Evolutionary conservation across 2,797 vertebrate genomes (phyloP), one percentile per base, ranked within the genome.

Genomic region (Adrianichthys oophorus): DNA sequence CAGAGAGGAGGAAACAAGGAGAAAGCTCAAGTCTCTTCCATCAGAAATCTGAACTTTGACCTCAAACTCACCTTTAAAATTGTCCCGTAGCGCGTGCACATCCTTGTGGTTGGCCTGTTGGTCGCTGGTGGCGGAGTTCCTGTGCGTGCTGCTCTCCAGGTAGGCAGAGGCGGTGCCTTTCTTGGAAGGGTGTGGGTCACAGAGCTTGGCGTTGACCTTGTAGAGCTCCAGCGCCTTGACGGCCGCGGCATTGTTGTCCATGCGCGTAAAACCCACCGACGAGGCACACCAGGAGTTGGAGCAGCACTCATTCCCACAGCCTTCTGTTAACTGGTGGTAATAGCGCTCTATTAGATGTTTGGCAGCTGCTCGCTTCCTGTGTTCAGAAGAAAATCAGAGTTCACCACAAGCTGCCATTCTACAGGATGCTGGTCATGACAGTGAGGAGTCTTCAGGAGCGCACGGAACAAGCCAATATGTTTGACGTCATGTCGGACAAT

Each of bases 341-440:
- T 98, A 99, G 93, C 98, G 97, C 93, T 99, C 98, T 94, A 99
- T 99, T 91, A 99, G 94, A 95, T 99, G 98, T 91, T 99, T 99
- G 91, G 97, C 97, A 92, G 98, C 98, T 85, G 98, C 98, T 94
- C 97, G 97, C 98, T 99, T 99, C 98, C 97, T 99, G 92, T 76
- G 77, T 74, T 90, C 88, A 90, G 90, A 94, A 77, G 87, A 90
- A 32, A 37, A 26, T 26, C 6, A 37, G 32, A 37, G 32, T 29
- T 29, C 6, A 29, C 26, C 6, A 29, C 26, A 29, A 29, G 26
- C 26, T 7, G 5, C 5, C 26, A 7, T 5, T 7, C 5, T 29
- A 7, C 26, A 6, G 6, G 26, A 29, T 29, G 26, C 7, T 26
- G 24, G 24, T 26, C 6, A 21, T 21, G 19, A 21, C 19, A 21